phyloP scores from a whole-genome alignment of 2,797 vertebrate genomes.

The Dipus sagitta region DNA sequence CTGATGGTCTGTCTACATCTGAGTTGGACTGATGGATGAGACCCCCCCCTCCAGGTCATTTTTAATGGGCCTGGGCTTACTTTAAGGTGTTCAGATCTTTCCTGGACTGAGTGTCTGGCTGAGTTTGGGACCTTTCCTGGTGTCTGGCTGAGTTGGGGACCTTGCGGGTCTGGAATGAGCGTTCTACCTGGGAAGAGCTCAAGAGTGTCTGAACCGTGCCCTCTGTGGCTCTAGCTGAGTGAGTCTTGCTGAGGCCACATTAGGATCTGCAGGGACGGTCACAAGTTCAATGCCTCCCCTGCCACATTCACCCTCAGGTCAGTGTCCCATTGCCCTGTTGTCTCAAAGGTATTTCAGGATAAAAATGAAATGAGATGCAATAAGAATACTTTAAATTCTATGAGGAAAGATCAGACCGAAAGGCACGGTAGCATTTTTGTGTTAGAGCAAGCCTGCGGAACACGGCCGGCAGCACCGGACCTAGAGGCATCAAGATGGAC shows the following conservation, averaged over 20 bases:
- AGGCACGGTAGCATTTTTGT: background rate
- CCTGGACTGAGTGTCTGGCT: no score
- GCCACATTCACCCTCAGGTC: background rate
- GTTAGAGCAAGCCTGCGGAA: background rate
- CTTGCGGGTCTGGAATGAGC: background rate
- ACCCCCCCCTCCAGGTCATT: background rate
- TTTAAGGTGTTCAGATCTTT: background rate
- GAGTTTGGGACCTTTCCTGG: no score
- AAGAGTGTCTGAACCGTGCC: background rate
- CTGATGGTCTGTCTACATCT: background rate
- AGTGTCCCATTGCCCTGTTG: background rate
- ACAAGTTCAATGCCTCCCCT: background rate
- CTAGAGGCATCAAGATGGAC: background rate
- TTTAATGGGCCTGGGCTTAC: background rate
- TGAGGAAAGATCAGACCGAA: background rate
- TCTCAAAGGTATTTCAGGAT: background rate
- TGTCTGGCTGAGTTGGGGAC: background rate
- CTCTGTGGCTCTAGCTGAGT: background rate
- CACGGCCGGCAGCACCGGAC: background rate
- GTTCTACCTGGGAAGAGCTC: background rate
- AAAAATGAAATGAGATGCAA: slow-evolving; percentile 54
- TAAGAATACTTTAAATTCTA: no score
- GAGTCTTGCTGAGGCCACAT: background rate
- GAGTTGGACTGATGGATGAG: background rate
- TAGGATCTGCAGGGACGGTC: background rate